Conservation (phyloP, 1,140 invertebrate species). For the Rhyzopertha dominica region DNA sequence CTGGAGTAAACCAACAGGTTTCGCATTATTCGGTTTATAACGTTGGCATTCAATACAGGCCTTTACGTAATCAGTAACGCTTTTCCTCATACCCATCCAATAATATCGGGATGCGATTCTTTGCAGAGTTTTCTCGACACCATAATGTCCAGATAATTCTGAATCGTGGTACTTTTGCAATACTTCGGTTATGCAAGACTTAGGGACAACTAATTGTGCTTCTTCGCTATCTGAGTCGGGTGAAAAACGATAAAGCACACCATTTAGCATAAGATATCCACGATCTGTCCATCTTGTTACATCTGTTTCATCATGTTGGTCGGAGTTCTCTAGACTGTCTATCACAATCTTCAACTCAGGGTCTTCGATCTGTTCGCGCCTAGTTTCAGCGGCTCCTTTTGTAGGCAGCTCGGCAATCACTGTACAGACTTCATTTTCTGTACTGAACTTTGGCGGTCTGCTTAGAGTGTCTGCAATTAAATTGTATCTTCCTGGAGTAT, state of each 20-base stretch:
- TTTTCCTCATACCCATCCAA: constrained; percentile 24
- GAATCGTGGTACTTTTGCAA: too few species aligned
- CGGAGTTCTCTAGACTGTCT: constrained; percentile 21
- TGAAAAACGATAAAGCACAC: too few species aligned
- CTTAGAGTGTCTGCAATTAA: constrained; percentile 35
- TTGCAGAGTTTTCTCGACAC: too few species aligned
- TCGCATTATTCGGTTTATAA: constrained; percentile 17
- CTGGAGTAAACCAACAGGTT: constrained; percentile 35
- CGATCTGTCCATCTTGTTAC: too few species aligned
- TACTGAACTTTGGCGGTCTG: constrained; percentile 14
- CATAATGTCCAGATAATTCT: too few species aligned
- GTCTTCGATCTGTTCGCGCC: constrained; percentile 31
- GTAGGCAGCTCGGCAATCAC: constrained; percentile 30
- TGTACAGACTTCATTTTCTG: constrained; percentile 21
- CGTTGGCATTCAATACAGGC: constrained; percentile 20
- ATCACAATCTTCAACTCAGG: constrained; percentile 28
- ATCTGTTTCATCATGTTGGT: too few species aligned
- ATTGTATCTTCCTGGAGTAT: constrained; percentile 35
- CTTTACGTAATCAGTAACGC: constrained; percentile 16
- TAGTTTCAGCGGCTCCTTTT: constrained; percentile 17
- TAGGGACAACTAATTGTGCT: too few species aligned
- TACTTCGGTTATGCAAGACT: too few species aligned
- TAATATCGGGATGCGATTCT: constrained; percentile 27
- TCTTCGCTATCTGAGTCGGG: too few species aligned
- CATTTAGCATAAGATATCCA: too few species aligned